Evolutionary conservation across 2,888 invertebrate species (phyloP).

Genomic region (Caradrina clavipalpis): DNA sequence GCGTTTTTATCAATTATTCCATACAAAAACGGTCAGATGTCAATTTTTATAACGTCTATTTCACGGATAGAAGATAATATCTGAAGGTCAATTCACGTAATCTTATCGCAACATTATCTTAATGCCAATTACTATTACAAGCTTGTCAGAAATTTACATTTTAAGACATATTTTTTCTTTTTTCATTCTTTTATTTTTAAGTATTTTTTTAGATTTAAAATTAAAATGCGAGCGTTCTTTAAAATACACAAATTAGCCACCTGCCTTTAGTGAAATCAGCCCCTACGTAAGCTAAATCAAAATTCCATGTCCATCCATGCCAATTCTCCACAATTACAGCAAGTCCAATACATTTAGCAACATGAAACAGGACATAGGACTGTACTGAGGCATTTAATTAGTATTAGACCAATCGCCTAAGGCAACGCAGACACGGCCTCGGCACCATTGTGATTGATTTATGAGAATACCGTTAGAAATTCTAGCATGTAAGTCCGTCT

Average conservation of each 20-base stretch:
- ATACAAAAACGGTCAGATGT: no score
- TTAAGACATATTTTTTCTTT: no score
- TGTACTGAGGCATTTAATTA: constrained; percentile 76
- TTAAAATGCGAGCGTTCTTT: no score
- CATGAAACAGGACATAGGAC: constrained; percentile 49
- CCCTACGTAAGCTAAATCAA: background rate
- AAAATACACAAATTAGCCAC: background rate
- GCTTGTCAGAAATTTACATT: no score
- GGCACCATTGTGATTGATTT: constrained; percentile 66
- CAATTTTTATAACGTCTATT: no score
- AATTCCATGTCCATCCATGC: background rate
- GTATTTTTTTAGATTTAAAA: no score
- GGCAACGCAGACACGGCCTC: constrained; percentile 58
- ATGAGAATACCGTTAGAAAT: constrained; percentile 54
- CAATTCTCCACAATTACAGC: constrained; percentile 42
- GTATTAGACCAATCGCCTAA: constrained; percentile 75
- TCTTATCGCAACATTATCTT: no score
- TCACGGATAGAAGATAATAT: no score
- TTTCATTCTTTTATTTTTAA: no score
- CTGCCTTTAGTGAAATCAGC: background rate
- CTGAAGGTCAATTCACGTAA: no score
- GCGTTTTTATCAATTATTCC: no score
- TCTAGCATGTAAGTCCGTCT: constrained; percentile 29
- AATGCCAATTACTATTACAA: no score
- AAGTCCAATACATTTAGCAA: constrained; percentile 47